Conservation (phyloP, 2,797 vertebrate species). For the Ibycter americanus region DNA sequence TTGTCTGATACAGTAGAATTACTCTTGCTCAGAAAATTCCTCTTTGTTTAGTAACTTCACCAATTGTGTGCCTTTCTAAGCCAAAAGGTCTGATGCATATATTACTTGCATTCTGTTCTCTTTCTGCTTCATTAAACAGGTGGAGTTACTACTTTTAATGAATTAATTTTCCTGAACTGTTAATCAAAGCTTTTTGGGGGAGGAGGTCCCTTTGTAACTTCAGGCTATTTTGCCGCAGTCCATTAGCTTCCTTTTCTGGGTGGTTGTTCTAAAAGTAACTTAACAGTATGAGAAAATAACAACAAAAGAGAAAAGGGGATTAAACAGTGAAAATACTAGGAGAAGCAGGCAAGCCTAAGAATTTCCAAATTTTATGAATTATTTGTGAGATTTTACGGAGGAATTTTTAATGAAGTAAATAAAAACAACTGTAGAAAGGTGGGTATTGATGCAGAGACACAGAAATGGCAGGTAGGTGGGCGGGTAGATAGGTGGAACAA, state of each 20-base stretch:
- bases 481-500: background rate
- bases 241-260: background rate
- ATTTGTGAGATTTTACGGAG: background rate
- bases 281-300: background rate
- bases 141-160: background rate
- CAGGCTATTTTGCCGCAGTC: background rate
- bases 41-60: background rate
- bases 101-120: background rate
- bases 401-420: background rate
- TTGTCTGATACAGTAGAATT: background rate
- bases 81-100: background rate
- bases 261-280: background rate
- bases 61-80: background rate
- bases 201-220: background rate
- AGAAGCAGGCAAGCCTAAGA: background rate
- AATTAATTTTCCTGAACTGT: background rate
- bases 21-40: background rate
- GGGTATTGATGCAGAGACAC: background rate
- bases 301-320: background rate
- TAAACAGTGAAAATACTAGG: background rate
- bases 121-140: background rate
- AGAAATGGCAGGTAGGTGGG: background rate
- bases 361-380: background rate
- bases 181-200: fast-evolving
- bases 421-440: background rate